phyloP scores from a whole-genome alignment of 30 jellyfish, hydroid and myxozoan species.

The Hydra vulgaris region DNA sequence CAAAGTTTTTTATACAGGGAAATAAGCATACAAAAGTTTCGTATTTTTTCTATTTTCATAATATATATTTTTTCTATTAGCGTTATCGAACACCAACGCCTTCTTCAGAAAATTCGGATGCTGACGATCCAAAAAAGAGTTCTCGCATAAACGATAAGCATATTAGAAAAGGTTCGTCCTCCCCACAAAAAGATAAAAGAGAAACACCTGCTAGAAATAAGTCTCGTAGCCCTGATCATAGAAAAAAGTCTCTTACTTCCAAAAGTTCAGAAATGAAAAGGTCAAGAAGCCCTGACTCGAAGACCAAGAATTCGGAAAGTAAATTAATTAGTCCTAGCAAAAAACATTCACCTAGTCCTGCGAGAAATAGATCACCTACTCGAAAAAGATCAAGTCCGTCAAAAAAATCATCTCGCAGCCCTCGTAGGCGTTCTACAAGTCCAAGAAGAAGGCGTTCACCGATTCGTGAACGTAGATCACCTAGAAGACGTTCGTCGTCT shows the following conservation, averaged over 20 bases:
- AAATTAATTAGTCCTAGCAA: neutral
- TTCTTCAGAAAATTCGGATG: neutral
- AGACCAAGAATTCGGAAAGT: neutral
- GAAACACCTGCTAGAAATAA: neutral
- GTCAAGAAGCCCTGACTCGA: neutral
- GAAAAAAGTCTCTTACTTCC: slow-evolving; percentile 3
- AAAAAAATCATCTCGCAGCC: neutral
- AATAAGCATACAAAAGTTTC: too few relatives aligned
- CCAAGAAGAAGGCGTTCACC: slow-evolving; percentile 17
- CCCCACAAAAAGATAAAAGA: neutral
- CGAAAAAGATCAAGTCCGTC: neutral
- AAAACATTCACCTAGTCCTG: neutral
- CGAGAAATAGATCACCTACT: neutral
- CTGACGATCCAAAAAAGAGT: neutral
- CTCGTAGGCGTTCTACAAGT: neutral
- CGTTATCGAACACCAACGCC: slow-evolving; percentile 28
- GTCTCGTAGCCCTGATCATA: neutral
- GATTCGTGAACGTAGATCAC: neutral
- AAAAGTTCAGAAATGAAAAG: neutral
- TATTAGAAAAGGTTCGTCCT: too few relatives aligned
- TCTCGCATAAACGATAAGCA: neutral
- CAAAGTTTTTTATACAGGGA: too few relatives aligned
- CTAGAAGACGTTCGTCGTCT: slow-evolving; percentile 11
- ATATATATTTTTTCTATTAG: neutral
- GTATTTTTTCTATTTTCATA: neutral